Percentiles rank a stretch among this genome's conserved stretches.
These are phyloP conservation scores for Prunella fulvescens DNA, from an alignment of 2,113 vertebrate genomes.

Conservation along the genomic window DNA sequence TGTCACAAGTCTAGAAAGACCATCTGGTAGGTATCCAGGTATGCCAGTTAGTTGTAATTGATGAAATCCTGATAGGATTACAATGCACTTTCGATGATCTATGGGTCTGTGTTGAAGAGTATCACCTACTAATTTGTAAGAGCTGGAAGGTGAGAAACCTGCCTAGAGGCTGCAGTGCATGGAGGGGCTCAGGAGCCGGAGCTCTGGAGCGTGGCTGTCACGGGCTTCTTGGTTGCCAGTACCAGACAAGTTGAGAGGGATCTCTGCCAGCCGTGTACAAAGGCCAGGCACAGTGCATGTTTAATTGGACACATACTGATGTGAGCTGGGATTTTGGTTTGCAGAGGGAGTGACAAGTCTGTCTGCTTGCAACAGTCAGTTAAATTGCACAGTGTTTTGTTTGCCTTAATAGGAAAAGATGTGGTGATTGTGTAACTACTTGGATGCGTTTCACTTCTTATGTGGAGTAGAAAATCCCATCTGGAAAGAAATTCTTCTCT, in stretches of 20 bases:
- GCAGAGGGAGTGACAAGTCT: not conserved
- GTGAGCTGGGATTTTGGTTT: constrained; percentile 24
- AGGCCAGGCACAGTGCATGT: not conserved
- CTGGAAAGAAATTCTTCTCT: constrained; percentile 49
- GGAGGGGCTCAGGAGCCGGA: not conserved
- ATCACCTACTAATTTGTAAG: not conserved
- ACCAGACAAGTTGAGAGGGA: not conserved
- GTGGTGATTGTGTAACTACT: constrained; percentile 46
- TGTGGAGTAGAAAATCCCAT: constrained; percentile 18
- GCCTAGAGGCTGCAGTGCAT: not conserved
- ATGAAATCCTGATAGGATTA: not conserved
- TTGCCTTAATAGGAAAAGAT: constrained; percentile 65
- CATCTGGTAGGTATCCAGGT: not conserved
- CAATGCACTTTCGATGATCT: not conserved
- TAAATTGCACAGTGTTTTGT: constrained; percentile 47
- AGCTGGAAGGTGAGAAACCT: not conserved
- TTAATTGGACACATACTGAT: constrained; percentile 9
- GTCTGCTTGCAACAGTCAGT: constrained; percentile 22
- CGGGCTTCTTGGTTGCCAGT: not conserved
- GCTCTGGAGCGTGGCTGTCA: not conserved
- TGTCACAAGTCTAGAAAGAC: not conserved
- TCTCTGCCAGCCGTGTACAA: not conserved
- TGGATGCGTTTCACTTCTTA: constrained; percentile 38
- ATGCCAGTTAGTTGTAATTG: not conserved
- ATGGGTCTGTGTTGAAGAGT: not conserved